Conservation (phyloP, 2,888 invertebrate genomes). For the Tineola bisselliella region DNA sequence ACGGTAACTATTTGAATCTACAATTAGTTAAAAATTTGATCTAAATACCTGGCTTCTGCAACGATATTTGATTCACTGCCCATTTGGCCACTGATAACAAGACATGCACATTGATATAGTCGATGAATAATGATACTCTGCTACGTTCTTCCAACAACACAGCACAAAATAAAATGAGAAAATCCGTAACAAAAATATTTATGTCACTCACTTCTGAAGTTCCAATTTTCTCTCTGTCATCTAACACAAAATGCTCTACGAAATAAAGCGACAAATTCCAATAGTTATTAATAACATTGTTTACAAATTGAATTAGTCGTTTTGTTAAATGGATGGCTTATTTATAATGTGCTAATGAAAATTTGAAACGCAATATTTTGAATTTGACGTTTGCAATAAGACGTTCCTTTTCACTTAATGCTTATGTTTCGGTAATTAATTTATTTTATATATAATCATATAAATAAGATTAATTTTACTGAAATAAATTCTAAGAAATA, state of each 20-base stretch:
- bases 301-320: background rate
- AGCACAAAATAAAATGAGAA: background rate
- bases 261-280: background rate
- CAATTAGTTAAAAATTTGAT: conserved; percentile 17
- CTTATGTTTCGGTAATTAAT: no score
- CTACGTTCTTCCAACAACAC: background rate
- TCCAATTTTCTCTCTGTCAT: background rate
- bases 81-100: conserved; percentile 47
- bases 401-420: background rate
- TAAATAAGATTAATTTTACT: no score
- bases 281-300: background rate
- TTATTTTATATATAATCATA: no score
- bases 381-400: background rate
- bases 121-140: background rate
- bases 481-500: no score
- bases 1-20: conserved; percentile 26
- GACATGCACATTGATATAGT: background rate
- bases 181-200: conserved; percentile 1
- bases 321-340: background rate
- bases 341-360: background rate
- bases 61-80: conserved; percentile 51
- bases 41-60: conserved; percentile 44
- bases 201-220: background rate
- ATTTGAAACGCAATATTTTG: background rate
- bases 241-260: background rate